Evolutionary conservation across 1,140 invertebrate genomes (phyloP), one percentile per base, ranked within the genome.

Genomic region (Psilanteris sp.): DNA sequence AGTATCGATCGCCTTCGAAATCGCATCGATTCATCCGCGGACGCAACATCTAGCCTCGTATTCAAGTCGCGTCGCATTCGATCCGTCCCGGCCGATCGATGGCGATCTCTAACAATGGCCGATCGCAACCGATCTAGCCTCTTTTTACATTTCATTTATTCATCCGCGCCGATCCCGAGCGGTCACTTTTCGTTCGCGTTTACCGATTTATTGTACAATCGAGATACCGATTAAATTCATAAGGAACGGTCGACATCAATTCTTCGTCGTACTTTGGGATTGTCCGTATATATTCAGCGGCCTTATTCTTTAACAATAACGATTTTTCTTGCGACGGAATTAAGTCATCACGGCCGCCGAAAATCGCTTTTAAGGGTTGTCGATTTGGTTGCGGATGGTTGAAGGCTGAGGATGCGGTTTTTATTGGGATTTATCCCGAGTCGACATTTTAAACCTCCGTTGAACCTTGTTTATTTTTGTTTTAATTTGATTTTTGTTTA

Each of bases 1-100:
- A 76, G 64, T 70, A 76, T 54, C 59, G 73, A 80, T 80, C 79
- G 66, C 74, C 79, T 67, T 75, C 71, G 74, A 74, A 77, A 66
- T 68, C 75, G 54, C 55, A 74, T 79, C 75, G 77, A 61, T 73
- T 78, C 78, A 75, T 73, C 44, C 55, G 61, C 57, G 29, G 13
- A 72, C 50, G 39, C 32, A 59, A 57, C 16, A 59, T 61, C 66
- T 26, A 71, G 31, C 46, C 46, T 62, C 50, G 37, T 64, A 68
- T 75, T 75, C 62, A 62, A 70, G 50, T 52, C 43, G 48, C 72
- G 43, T 76, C 52, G 64, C 37, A 72, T 72, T 72, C 34, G 72
- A 68, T 68, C 72, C 57, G 50, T 70, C 72, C 11, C 41, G 6
- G 15, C 46, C 73, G 59, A 70, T 66, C 73, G 72, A 70, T 70